These are phyloP conservation scores for Scaptomyza polygonia DNA, from an alignment of 2,888 invertebrate genomes.

Conservation along the genomic window DNA sequence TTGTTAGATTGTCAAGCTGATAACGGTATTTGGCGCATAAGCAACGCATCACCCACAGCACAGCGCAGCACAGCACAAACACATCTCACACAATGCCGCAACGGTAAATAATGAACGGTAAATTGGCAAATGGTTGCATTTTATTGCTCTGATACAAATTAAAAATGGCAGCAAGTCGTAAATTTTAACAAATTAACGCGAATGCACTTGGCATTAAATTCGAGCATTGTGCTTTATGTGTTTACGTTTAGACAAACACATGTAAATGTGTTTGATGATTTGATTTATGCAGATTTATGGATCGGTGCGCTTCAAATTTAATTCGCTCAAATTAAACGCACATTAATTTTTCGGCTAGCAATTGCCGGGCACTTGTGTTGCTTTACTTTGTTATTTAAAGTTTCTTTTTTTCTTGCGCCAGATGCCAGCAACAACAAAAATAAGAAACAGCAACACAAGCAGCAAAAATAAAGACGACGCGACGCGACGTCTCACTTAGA, in stretches of 20 bases:
- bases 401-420: slow-evolving; percentile 65
- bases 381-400: slow-evolving; percentile 48
- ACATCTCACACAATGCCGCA: too few species aligned
- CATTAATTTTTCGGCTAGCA: slow-evolving; percentile 63
- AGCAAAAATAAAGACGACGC: slow-evolving; percentile 26
- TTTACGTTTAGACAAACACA: neutral
- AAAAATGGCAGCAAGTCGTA: slow-evolving; percentile 54
- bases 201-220: slow-evolving; percentile 32
- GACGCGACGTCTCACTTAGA: slow-evolving; percentile 79
- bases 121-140: slow-evolving; percentile 26
- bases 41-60: slow-evolving; percentile 18
- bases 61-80: too few species aligned
- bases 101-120: slow-evolving; percentile 14
- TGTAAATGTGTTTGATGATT: slow-evolving; percentile 1
- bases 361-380: slow-evolving; percentile 48
- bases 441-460: slow-evolving; percentile 12
- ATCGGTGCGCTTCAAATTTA: slow-evolving; percentile 53
- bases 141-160: slow-evolving; percentile 35
- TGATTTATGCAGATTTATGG: slow-evolving; percentile 5
- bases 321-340: slow-evolving; percentile 74
- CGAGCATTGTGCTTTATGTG: neutral
- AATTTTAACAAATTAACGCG: slow-evolving; percentile 51
- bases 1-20: slow-evolving; percentile 24
- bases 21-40: slow-evolving; percentile 12
- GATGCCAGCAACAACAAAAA: slow-evolving; percentile 59